These are phyloP conservation scores for Pangasius sanitwongsei DNA, from an alignment of 2,797 vertebrate species.

Conservation along the genomic window DNA sequence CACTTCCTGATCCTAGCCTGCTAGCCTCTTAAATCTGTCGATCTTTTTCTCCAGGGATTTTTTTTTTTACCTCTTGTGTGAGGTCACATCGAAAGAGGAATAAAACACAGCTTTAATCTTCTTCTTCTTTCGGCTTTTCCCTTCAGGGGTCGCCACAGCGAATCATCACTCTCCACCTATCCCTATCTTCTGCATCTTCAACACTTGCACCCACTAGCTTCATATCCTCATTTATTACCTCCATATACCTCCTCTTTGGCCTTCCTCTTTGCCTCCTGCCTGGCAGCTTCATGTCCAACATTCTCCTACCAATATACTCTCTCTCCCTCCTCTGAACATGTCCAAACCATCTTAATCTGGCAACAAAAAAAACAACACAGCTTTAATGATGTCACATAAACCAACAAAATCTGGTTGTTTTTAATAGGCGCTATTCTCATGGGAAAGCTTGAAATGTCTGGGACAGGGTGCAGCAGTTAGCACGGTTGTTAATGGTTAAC, in stretches of 20 bases:
- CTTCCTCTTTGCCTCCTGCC: too few relatives aligned
- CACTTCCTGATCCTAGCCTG: conserved; percentile 2
- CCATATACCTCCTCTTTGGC: too few relatives aligned
- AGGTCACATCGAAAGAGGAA: not conserved
- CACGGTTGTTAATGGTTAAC: not conserved
- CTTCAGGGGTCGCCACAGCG: too few relatives aligned
- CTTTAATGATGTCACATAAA: conserved; percentile 32
- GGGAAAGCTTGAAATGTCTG: conserved; percentile 34
- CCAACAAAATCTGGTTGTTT: conserved; percentile 23
- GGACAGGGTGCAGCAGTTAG: conserved; percentile 21
- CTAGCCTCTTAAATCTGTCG: conserved; percentile 20
- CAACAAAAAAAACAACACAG: not conserved
- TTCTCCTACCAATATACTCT: too few relatives aligned
- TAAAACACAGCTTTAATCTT: conserved; percentile 23
- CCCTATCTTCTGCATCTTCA: too few relatives aligned
- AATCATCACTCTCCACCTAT: too few relatives aligned
- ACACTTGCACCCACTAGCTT: too few relatives aligned
- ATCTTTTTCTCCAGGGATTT: not conserved
- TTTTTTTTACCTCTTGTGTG: not conserved
- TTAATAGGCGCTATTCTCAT: conserved; percentile 50
- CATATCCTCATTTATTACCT: too few relatives aligned
- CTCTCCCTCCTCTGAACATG: too few relatives aligned
- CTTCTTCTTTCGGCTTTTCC: too few relatives aligned
- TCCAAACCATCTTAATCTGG: too few relatives aligned
- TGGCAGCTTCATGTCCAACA: too few relatives aligned